These are phyloP conservation scores for Cyphomyrus discorhynchus DNA, from an alignment of 2,113 vertebrate species.

Conservation along the genomic window DNA sequence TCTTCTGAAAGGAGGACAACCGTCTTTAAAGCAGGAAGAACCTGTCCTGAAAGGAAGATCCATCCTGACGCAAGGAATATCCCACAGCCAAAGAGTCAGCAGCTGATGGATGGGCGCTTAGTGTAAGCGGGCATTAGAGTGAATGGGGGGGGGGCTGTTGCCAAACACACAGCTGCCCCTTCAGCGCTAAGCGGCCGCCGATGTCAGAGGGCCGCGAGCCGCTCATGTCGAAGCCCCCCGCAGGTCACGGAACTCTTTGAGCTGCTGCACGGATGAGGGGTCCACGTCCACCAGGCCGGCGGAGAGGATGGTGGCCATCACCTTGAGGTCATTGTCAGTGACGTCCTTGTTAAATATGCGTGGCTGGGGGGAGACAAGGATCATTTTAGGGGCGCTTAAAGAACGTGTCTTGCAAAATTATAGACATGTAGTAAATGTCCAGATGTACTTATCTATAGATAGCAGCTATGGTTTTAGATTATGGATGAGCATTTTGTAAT, in stretches of 20 bases:
- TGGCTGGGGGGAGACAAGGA: not conserved
- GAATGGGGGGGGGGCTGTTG: not conserved
- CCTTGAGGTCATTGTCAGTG: slow-evolving; percentile 51
- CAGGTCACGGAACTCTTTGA: slow-evolving; percentile 61
- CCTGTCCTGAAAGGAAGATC: not conserved
- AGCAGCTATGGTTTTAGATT: not conserved
- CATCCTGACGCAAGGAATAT: not conserved
- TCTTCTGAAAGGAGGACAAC: not conserved
- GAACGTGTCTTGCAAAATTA: not conserved
- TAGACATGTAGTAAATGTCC: not conserved
- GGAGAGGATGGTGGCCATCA: slow-evolving; percentile 58
- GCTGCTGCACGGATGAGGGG: slow-evolving; percentile 60
- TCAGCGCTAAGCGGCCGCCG: not conserved
- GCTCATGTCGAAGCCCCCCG: slow-evolving; percentile 25
- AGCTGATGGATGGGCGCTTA: not conserved
- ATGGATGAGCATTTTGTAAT: not conserved
- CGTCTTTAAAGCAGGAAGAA: not conserved
- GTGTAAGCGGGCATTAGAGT: not conserved
- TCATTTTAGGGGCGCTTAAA: not conserved
- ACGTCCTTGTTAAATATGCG: slow-evolving; percentile 45
- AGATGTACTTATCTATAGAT: not conserved
- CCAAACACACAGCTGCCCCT: not conserved
- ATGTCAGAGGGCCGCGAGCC: not conserved
- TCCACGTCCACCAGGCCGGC: slow-evolving; percentile 64
- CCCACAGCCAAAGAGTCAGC: not conserved